phyloP scores from a whole-genome alignment of 2,888 invertebrate genomes.

The Orthosia cruda region DNA sequence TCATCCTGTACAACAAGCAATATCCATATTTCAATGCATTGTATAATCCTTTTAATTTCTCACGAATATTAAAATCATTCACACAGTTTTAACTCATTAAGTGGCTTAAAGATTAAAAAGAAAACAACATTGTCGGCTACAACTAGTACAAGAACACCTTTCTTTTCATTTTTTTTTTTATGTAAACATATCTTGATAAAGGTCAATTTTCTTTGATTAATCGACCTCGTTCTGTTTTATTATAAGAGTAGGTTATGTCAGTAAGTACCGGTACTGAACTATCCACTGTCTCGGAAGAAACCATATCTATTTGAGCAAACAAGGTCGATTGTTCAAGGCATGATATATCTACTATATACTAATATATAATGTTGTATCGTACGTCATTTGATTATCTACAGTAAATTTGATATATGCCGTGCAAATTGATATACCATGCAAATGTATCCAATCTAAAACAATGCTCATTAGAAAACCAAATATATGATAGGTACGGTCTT shows the following conservation, averaged over 20 bases:
- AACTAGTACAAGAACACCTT: not conserved
- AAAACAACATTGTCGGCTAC: not conserved
- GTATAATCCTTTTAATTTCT: not conserved
- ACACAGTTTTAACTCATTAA: not conserved
- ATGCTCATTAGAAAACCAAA: conserved; percentile 14
- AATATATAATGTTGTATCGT: not conserved
- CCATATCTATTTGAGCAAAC: conserved; percentile 38
- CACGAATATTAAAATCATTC: not conserved
- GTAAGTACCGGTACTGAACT: not conserved
- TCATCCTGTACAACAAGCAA: too few relatives aligned
- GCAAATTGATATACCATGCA: not conserved
- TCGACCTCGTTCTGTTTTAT: conserved; percentile 20
- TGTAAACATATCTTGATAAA: too few relatives aligned
- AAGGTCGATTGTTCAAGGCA: conserved; percentile 14
- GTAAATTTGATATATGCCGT: not conserved
- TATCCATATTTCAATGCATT: too few relatives aligned
- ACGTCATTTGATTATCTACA: not conserved
- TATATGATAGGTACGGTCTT: not conserved
- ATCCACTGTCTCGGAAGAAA: conserved; percentile 8
- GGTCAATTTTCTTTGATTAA: too few relatives aligned
- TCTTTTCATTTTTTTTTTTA: not conserved
- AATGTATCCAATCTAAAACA: conserved; percentile 9
- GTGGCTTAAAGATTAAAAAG: not conserved
- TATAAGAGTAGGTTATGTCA: not conserved
- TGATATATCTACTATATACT: too few relatives aligned